Evolutionary conservation across 2,113 vertebrate genomes (phyloP).

Genomic region (Gopherus evgoodei): DNA sequence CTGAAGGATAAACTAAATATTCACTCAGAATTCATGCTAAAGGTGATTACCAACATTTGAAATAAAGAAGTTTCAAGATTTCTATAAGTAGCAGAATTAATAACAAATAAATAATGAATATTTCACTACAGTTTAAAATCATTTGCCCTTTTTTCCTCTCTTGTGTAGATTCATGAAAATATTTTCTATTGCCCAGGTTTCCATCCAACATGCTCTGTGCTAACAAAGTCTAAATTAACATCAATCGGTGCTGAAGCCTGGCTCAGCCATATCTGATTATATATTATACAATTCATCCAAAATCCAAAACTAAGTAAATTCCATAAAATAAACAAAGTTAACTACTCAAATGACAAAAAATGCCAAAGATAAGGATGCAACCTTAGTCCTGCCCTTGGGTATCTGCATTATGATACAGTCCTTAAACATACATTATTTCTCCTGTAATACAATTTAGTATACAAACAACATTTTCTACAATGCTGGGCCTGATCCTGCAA

Average conservation of each 20-base stretch:
- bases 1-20: not conserved
- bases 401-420: not conserved
- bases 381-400: not conserved
- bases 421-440: not conserved
- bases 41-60: conserved; percentile 18
- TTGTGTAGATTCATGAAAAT: not conserved
- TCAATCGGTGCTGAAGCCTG: not conserved
- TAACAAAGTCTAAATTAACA: not conserved
- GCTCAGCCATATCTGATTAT: not conserved
- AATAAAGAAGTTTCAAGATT: not conserved
- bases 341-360: not conserved
- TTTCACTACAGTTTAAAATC: not conserved
- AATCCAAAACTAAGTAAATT: not conserved
- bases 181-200: not conserved
- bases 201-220: not conserved
- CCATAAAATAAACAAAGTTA: not conserved
- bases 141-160: not conserved
- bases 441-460: not conserved
- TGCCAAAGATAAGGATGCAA: not conserved
- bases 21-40: conserved; percentile 4
- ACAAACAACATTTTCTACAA: conserved; percentile 9
- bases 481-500: not conserved
- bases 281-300: not conserved
- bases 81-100: not conserved
- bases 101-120: not conserved